Evolutionary conservation across 1,140 invertebrate genomes (phyloP).

Genomic region (Yoshiicerus persimilis): DNA sequence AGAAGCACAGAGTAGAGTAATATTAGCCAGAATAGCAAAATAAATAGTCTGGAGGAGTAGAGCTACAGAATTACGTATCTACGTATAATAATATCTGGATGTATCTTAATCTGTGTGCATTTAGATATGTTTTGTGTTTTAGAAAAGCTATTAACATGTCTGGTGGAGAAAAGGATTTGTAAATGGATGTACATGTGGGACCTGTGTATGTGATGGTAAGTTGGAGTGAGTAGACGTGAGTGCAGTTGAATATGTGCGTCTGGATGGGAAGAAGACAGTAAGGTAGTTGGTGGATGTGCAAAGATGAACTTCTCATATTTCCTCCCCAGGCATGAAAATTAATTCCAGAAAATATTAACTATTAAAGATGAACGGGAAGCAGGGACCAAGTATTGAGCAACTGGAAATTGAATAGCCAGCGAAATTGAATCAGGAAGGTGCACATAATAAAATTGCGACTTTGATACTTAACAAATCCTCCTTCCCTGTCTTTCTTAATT

Average conservation of each 20-base stretch:
- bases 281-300: background rate
- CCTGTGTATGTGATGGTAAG: background rate
- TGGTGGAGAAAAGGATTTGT: background rate
- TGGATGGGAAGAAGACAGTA: background rate
- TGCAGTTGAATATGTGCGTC: too few species aligned
- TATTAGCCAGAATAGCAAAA: background rate
- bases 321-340: slow-evolving; percentile 48
- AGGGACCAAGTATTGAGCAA: slow-evolving; percentile 38
- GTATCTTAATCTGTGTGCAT: too few species aligned
- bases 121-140: background rate
- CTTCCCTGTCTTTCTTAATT: slow-evolving; percentile 38
- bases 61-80: background rate
- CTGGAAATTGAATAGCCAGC: slow-evolving; percentile 43
- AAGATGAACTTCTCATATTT: slow-evolving; percentile 49
- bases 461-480: slow-evolving; percentile 38
- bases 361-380: slow-evolving; percentile 40
- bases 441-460: slow-evolving; percentile 42
- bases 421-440: slow-evolving; percentile 45
- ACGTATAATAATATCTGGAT: background rate
- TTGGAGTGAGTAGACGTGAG: background rate
- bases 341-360: slow-evolving; percentile 50
- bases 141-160: background rate
- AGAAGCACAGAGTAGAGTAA: background rate
- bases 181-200: background rate
- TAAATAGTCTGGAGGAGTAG: background rate